Evolutionary conservation across 92 coral and sea anemone genomes (phyloP), one percentile per base, ranked within the genome.

Genomic region (Meandrina meandrites): DNA sequence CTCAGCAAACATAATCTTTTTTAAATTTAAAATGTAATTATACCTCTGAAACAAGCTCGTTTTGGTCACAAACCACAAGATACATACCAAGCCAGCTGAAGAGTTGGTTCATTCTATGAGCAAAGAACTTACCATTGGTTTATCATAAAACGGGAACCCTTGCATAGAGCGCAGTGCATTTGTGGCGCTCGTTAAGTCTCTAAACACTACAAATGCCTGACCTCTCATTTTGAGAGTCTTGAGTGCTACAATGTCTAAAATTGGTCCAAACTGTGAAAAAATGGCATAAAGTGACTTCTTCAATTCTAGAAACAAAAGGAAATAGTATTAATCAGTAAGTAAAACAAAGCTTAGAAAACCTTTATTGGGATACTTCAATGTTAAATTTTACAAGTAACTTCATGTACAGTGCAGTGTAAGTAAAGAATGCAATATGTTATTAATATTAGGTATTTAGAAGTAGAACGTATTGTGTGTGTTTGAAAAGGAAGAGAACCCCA

Each of bases 81-180:
- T 84, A 74, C 80, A 73, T 74, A 84, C 87, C 80, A 18, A 27
- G 30, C 32, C 47, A 62, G 88, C 83, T 60, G 82, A 21, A 45
- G 77, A 47, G 37, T 40, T 6, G 69, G 79, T 35, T 34, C 36
- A 51, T 67, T 86, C 62, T 30, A 50, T 9, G 18, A 8, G 56
- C 12, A n/a, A 66, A 78, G 17, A 31, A 93, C 98, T 90, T 90
- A 97, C 99, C 99, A 97, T 97, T 47, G 99, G 99, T 68, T 97
- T 97, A 86, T 97, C 99, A 88, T 97, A 97, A 92, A 97, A 97
- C 14, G 99, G 99, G 79, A 97, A 97, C 32, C 99, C 99, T 81
- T 97, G 99, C 99, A 97, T 97, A 6, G 99, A 97, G 72, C 99
- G 91, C 47, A 97, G 91, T 50, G 99, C 99, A 93, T 97, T 97